Evolutionary conservation across 2,888 invertebrate species (phyloP).

Genomic region (Cybosia mesomella): DNA sequence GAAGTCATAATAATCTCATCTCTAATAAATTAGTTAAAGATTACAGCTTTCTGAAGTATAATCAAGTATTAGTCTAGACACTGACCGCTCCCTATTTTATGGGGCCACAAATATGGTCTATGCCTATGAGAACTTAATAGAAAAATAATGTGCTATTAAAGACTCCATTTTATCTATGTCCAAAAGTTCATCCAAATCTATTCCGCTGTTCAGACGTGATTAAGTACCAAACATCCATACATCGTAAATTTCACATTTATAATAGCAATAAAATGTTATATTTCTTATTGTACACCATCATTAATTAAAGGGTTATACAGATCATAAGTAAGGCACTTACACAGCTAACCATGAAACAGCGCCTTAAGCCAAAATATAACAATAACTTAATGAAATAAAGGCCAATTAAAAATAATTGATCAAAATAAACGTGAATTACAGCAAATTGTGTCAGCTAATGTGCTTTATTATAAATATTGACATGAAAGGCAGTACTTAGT

Average conservation of each 20-base stretch:
- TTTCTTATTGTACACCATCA: neutral
- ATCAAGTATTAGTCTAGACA: too few species aligned
- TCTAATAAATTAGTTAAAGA: too few species aligned
- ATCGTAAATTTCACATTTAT: neutral
- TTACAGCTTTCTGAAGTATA: too few species aligned
- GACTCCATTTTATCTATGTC: neutral
- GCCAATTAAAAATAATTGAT: constrained; percentile 43
- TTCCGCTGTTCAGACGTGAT: neutral
- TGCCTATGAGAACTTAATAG: too few species aligned
- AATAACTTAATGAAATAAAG: constrained; percentile 42
- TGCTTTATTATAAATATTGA: constrained; percentile 49
- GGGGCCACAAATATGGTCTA: too few species aligned
- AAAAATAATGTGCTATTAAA: too few species aligned
- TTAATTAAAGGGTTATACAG: neutral
- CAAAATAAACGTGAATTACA: constrained; percentile 44
- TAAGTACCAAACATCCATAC: neutral
- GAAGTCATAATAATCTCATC: too few species aligned
- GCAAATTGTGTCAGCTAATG: constrained; percentile 39
- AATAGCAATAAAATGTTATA: neutral
- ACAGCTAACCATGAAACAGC: constrained; percentile 23
- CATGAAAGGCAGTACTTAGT: constrained; percentile 30
- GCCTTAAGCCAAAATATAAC: constrained; percentile 39
- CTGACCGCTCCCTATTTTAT: too few species aligned
- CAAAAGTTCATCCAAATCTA: neutral
- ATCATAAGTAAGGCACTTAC: constrained; percentile 17